Evolutionary conservation across 2,113 vertebrate species (phyloP).

Genomic region (Atractosteus spatula): DNA sequence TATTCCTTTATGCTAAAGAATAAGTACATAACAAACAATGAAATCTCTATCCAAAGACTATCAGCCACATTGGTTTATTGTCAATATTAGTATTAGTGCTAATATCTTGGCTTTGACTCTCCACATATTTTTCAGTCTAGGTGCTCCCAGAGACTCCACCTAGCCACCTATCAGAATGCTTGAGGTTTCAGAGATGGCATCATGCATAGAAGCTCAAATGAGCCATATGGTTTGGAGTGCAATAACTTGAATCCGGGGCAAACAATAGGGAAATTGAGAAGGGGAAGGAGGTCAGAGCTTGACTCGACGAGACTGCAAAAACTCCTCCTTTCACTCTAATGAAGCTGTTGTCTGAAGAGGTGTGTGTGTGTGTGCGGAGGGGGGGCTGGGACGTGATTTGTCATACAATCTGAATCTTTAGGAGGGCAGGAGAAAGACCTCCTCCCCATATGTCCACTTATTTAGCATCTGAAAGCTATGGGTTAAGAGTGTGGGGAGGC

Average conservation of each 20-base stretch:
- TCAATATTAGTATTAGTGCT: too few relatives aligned
- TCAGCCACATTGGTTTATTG: too few relatives aligned
- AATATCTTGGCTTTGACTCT: too few relatives aligned
- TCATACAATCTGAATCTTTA: conserved; percentile 78
- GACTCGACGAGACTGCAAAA: conserved; percentile 69
- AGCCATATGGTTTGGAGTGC: conserved; percentile 63
- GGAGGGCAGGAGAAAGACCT: conserved; percentile 65
- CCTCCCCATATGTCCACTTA: conserved; percentile 75
- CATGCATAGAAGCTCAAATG: conserved; percentile 34
- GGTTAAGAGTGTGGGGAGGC: conserved; percentile 27
- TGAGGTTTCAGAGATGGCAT: conserved; percentile 19
- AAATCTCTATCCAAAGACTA: too few relatives aligned
- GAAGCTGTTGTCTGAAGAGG: conserved; percentile 68
- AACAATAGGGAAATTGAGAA: conserved; percentile 67
- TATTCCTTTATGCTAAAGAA: too few relatives aligned
- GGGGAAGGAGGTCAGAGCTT: conserved; percentile 58
- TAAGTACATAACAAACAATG: too few relatives aligned
- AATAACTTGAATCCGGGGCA: conserved; percentile 60
- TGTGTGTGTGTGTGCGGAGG: conserved; percentile 23
- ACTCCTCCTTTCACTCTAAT: conserved; percentile 70
- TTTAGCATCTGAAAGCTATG: conserved; percentile 72
- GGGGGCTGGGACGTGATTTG: conserved; percentile 67
- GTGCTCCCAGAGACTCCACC: background rate
- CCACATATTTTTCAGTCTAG: background rate
- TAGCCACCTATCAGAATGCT: conserved; percentile 6